Base-by-base conservation (phyloP, 1,140 invertebrate genomes). In the Procambarus virginalis region DNA sequence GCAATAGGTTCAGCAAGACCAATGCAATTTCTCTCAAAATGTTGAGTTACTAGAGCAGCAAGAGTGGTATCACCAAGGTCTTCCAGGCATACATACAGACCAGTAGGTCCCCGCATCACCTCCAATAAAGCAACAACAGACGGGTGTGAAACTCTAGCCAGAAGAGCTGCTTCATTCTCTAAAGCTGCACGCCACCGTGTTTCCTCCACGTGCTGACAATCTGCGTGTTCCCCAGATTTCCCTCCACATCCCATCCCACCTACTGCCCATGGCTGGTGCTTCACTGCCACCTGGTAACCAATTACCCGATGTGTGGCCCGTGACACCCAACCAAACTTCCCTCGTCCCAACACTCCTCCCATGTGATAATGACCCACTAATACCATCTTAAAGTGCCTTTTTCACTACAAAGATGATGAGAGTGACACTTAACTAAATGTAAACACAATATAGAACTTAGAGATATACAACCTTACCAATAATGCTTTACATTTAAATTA, bases 181-280 rank as follows among this genome's bases (percentile, higher is more conserved):
- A 83, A 45, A 3, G 81, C 81, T 46, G 81, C 81, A n/a, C 81
- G 81, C 55, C 81, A 83, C 34, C 68, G 55, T 64, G 81, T 68
- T 68, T 64, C 81, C 5, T 83, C 81, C 34, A 68, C 81, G n/a
- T 83, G 81, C 22, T 68, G 81, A 68, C 81, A 83, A 46, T 68
- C 81, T 45, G 46, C 46, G 45, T 83, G 81, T 68, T 83, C 9
- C 22, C 81, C 81, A 64, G 58, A 12, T 48, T 60, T 60, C 10
- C 81, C 81, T 10, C 81, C 81, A 83, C 81, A 83, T 12, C 55
- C 64, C 17, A 64, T 34, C 14, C 81, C 81, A 14, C 46, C 81
- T 14, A 83, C 81, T 45, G 81, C 81, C 81, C 81, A 83, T 20
- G 81, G 81, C 81, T 83, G 81, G 46, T 83, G 81, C 81, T 83